phyloP scores from a whole-genome alignment of 2,797 vertebrate species.

The Podarcis siculus region DNA sequence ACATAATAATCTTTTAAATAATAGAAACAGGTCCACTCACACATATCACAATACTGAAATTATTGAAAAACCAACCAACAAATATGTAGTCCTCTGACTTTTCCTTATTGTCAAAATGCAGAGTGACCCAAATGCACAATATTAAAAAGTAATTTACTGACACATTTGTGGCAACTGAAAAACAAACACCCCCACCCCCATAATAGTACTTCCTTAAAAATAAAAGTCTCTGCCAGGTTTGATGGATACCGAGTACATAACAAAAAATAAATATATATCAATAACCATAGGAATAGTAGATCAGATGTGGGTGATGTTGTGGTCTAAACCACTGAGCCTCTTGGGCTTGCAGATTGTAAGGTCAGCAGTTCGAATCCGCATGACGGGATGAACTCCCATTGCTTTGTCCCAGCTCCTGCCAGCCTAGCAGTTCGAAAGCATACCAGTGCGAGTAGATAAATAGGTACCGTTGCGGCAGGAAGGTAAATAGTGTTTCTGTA shows the following conservation, averaged over 20 bases:
- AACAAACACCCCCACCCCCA: not conserved
- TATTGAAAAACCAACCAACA: not conserved
- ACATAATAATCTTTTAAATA: not conserved
- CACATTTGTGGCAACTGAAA: not conserved
- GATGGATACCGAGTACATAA: not conserved
- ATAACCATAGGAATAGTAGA: not conserved
- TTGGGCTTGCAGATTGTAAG: too few relatives aligned
- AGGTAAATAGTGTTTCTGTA: too few relatives aligned
- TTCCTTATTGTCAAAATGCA: not conserved
- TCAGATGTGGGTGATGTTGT: too few relatives aligned
- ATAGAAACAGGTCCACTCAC: not conserved
- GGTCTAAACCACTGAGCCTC: too few relatives aligned
- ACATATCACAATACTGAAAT: not conserved
- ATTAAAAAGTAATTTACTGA: not conserved
- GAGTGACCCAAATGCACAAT: not conserved
- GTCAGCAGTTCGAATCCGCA: too few relatives aligned
- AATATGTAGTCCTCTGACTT: not conserved
- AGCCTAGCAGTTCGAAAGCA: too few relatives aligned
- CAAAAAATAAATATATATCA: not conserved
- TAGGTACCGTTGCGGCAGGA: too few relatives aligned
- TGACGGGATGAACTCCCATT: too few relatives aligned
- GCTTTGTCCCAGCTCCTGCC: too few relatives aligned
- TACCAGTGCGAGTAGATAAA: too few relatives aligned
- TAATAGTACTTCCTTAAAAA: not conserved
- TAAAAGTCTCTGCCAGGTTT: not conserved